Conservation (phyloP, 2,113 vertebrate species). For the Rhadina sibilatrix region DNA sequence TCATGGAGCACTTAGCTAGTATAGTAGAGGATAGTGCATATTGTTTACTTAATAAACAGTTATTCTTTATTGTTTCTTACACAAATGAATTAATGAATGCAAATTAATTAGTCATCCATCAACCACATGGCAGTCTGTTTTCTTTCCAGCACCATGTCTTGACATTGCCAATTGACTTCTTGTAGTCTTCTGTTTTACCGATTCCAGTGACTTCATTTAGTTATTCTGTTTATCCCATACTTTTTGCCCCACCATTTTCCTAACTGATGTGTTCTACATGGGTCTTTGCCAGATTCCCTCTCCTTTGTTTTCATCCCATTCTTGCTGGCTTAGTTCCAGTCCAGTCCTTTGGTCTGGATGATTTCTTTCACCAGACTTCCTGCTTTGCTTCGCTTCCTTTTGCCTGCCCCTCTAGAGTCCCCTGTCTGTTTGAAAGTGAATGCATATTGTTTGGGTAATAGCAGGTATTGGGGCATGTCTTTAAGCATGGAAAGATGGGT, state of each 20-base stretch:
- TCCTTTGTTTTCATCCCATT: slow-evolving; percentile 3
- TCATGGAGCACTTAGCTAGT: background rate
- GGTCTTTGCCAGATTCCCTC: background rate
- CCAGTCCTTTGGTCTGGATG: background rate
- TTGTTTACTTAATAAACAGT: background rate
- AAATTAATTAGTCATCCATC: background rate
- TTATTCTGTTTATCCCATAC: background rate
- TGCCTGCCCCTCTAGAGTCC: background rate
- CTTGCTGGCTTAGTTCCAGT: slow-evolving; percentile 38
- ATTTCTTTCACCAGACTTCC: slow-evolving; percentile 16
- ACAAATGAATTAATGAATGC: background rate
- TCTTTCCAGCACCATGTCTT: background rate
- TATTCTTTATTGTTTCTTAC: background rate
- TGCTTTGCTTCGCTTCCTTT: slow-evolving; percentile 7
- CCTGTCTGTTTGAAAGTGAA: background rate
- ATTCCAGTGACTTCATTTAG: background rate
- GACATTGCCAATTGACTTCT: background rate
- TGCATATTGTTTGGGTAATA: background rate
- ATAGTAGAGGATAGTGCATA: background rate
- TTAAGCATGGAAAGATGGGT: background rate
- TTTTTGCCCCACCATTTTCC: background rate
- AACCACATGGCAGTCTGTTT: background rate
- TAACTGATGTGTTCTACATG: fast-evolving
- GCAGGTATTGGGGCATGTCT: background rate
- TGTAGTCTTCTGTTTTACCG: background rate